Percentiles rank a stretch among this genome's conserved stretches.
Conservation (phyloP, 2,888 invertebrate genomes). For the Cryptocephalus primarius region DNA sequence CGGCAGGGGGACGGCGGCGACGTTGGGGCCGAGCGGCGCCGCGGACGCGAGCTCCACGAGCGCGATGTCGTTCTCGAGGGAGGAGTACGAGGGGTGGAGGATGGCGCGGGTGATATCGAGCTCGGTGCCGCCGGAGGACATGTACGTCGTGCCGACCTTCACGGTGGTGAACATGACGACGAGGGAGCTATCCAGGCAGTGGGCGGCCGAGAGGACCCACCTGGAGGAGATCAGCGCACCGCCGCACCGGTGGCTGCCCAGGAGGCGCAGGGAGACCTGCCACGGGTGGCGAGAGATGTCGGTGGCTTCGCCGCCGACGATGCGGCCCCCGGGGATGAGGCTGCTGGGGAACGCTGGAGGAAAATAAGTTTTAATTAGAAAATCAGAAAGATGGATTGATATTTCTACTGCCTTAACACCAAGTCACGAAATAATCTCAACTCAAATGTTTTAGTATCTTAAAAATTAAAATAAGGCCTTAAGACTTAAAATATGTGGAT, state of each 20-base stretch:
- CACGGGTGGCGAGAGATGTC: not conserved
- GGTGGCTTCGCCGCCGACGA: not conserved
- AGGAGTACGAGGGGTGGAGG: not conserved
- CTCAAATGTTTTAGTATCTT: no score
- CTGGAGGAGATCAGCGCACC: not conserved
- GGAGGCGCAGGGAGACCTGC: not conserved
- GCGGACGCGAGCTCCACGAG: not conserved
- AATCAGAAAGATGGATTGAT: no score
- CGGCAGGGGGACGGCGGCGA: not conserved
- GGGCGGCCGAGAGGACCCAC: not conserved
- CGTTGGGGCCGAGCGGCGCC: not conserved
- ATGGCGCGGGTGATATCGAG: not conserved
- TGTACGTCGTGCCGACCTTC: not conserved
- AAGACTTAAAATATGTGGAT: no score
- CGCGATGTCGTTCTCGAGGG: not conserved
- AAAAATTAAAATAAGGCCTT: no score
- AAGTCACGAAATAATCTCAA: no score
- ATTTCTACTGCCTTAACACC: no score
- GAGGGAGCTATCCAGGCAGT: not conserved
- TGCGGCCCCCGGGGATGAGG: not conserved
- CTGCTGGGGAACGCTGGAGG: not conserved
- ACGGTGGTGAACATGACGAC: not conserved
- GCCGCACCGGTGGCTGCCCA: not conserved
- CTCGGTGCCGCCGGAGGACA: not conserved
- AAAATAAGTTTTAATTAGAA: not conserved